These are phyloP conservation scores for Agrotis segetum DNA, from an alignment of 2,888 invertebrate species.

Conservation along the genomic window DNA sequence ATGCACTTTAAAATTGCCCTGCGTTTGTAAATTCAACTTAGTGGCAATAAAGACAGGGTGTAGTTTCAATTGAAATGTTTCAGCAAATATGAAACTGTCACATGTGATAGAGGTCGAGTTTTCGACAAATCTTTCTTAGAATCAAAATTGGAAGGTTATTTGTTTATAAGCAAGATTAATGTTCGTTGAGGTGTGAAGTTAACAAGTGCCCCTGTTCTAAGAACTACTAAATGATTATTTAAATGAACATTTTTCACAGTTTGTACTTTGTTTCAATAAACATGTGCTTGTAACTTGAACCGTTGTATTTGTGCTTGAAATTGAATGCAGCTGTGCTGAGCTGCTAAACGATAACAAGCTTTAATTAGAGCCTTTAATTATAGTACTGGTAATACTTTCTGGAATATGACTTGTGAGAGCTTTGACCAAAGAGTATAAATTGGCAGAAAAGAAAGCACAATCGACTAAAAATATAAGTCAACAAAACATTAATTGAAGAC, in stretches of 20 bases:
- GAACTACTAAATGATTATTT: conserved; percentile 66
- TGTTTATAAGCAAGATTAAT: conserved; percentile 83
- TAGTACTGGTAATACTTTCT: conserved; percentile 24
- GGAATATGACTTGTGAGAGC: neutral
- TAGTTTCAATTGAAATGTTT: conserved; percentile 33
- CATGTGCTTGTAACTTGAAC: conserved; percentile 52
- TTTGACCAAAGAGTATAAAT: conserved; percentile 14
- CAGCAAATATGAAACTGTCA: conserved; percentile 68
- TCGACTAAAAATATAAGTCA: too few species aligned
- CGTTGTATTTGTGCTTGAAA: conserved; percentile 38
- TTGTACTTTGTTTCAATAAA: conserved; percentile 52
- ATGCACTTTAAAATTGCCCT: conserved; percentile 30
- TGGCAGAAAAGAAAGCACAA: neutral
- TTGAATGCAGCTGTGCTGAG: conserved; percentile 55
- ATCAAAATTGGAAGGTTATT: conserved; percentile 74
- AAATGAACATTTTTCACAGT: conserved; percentile 58
- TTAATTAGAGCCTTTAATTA: conserved; percentile 49
- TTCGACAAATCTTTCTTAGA: conserved; percentile 77
- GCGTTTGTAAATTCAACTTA: conserved; percentile 46
- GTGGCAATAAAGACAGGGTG: conserved; percentile 19
- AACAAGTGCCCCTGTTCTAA: conserved; percentile 67
- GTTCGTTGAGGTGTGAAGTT: conserved; percentile 82
- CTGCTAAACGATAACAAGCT: conserved; percentile 47
- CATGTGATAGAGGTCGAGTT: conserved; percentile 54
- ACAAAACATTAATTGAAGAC: neutral